Percentiles rank a stretch among this genome's conserved stretches.
Conservation (phyloP, 2,888 invertebrate genomes). For the Diploptera punctata region DNA sequence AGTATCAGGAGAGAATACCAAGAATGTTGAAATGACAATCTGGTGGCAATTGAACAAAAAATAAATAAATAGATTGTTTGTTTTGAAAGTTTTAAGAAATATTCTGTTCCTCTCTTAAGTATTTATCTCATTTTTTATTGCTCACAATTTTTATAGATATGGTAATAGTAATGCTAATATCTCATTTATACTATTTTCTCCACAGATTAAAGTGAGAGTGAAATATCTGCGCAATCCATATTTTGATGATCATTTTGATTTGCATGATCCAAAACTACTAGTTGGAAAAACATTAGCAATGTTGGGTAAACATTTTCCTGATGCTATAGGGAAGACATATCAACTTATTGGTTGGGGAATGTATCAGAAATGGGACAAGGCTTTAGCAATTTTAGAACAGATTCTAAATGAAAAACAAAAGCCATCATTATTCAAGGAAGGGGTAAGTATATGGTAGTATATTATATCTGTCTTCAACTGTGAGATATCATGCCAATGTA, state of each 20-base stretch:
- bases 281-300: constrained; percentile 83
- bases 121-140: too few relatives aligned
- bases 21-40: too few relatives aligned
- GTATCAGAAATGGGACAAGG: constrained; percentile 70
- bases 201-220: constrained; percentile 72
- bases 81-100: too few relatives aligned
- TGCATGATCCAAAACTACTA: constrained; percentile 71
- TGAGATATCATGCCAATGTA: too few relatives aligned
- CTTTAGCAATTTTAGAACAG: constrained; percentile 49
- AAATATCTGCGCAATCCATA: constrained; percentile 80
- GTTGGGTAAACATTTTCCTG: constrained; percentile 60
- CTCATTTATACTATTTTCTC: constrained; percentile 11
- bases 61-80: too few relatives aligned
- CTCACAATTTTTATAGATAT: too few relatives aligned
- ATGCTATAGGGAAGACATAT: constrained; percentile 62
- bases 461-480: too few relatives aligned
- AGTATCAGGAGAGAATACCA: too few relatives aligned
- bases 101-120: too few relatives aligned
- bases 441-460: constrained; percentile 47
- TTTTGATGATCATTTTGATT: constrained; percentile 91
- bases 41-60: too few relatives aligned
- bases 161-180: too few relatives aligned
- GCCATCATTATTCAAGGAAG: constrained; percentile 56
- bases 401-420: constrained; percentile 44
- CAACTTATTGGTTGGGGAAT: constrained; percentile 70